These are phyloP conservation scores for Campopleginae sp. DNA, from an alignment of 2,888 invertebrate species.

Conservation along the genomic window DNA sequence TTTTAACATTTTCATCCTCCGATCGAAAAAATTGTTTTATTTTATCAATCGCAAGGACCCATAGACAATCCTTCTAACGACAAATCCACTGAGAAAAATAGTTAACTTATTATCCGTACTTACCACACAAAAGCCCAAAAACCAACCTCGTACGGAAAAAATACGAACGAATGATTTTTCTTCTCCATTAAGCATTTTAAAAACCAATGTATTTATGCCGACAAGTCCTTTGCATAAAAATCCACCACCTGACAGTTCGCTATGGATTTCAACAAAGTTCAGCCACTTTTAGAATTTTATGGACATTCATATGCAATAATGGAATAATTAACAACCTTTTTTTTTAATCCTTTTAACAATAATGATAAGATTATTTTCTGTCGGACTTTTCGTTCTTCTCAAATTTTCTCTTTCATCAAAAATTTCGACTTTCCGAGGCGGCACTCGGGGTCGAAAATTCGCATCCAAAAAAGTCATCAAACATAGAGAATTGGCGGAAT, in stretches of 20 bases:
- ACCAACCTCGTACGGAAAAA: neutral
- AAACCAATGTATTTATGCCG: neutral
- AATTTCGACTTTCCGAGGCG: too few relatives aligned
- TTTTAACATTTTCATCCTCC: neutral
- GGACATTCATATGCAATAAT: neutral
- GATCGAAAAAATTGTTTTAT: neutral
- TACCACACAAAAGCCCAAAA: neutral
- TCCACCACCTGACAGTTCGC: too few relatives aligned
- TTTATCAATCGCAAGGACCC: neutral
- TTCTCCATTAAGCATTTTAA: neutral
- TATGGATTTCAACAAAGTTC: neutral
- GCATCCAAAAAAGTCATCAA: too few relatives aligned
- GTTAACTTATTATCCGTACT: slow-evolving; percentile 6
- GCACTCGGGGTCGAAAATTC: too few relatives aligned
- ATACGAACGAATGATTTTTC: neutral
- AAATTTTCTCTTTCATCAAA: neutral
- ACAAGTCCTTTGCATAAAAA: neutral
- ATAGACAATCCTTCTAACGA: neutral
- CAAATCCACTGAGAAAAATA: neutral
- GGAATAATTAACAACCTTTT: neutral
- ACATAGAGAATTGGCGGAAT: too few relatives aligned
- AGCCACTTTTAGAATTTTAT: neutral
- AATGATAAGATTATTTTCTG: neutral
- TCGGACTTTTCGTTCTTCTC: neutral
- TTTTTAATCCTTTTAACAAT: neutral